These are phyloP conservation scores for Fistularia tabacaria DNA, from an alignment of 2,797 vertebrate species.

Conservation along the genomic window DNA sequence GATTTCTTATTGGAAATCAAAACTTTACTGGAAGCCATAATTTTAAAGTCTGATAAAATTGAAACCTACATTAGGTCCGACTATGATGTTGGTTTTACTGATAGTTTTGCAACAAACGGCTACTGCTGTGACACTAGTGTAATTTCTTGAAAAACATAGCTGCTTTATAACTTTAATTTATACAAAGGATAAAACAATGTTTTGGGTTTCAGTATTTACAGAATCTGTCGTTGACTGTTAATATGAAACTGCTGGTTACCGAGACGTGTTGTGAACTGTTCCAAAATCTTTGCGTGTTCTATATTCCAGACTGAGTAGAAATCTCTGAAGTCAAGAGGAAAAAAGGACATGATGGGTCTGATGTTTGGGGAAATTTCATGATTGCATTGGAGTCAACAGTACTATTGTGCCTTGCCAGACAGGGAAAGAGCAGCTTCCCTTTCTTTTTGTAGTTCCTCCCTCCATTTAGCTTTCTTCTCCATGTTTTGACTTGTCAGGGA, in stretches of 20 bases:
- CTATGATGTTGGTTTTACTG: too few species aligned
- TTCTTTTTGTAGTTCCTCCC: conserved; percentile 63
- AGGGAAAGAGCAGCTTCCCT: conserved; percentile 17
- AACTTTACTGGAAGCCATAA: too few species aligned
- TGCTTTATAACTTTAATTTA: too few species aligned
- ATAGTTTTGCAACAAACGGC: too few species aligned
- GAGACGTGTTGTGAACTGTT: background rate
- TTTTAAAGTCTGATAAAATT: too few species aligned
- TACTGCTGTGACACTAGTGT: too few species aligned
- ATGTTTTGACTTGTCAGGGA: conserved; percentile 76
- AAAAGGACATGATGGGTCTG: background rate
- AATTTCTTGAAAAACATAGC: too few species aligned
- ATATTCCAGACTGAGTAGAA: background rate
- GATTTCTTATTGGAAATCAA: too few species aligned
- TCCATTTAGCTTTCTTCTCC: conserved; percentile 84
- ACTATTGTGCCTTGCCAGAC: conserved; percentile 63
- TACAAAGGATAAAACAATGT: too few species aligned
- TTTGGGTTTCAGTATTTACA: background rate
- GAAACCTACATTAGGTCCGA: too few species aligned
- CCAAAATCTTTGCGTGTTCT: background rate
- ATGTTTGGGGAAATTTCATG: background rate
- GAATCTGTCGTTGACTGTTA: background rate
- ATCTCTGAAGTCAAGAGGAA: background rate
- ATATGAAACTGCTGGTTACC: background rate
- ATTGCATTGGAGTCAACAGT: too few species aligned